phyloP scores from a whole-genome alignment of 1,140 invertebrate species.

The Aphelinus certus region DNA sequence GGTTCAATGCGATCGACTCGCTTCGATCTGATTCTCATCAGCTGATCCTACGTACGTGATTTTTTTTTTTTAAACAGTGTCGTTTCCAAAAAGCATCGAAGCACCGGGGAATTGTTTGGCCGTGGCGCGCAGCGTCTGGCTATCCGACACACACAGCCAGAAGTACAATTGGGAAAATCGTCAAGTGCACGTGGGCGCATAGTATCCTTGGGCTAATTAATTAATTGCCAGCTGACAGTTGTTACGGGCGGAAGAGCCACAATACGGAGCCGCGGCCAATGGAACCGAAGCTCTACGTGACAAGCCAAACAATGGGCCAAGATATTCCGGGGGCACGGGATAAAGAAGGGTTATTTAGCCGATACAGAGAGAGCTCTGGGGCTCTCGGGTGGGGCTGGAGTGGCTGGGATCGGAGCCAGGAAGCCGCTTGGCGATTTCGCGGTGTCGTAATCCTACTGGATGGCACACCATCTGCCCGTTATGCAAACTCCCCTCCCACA shows the following conservation, averaged over 20 bases:
- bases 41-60: no score
- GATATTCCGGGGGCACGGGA: background rate
- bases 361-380: no score
- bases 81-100: no score
- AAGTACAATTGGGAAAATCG: conserved; percentile 8
- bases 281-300: background rate
- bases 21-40: no score
- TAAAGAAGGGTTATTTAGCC: conserved; percentile 1
- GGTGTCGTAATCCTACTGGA: conserved; percentile 47
- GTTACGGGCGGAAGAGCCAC: background rate
- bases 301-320: background rate
- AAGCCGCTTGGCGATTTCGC: conserved; percentile 37
- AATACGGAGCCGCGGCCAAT: background rate
- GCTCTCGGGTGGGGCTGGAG: no score
- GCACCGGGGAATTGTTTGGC: no score
- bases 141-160: no score
- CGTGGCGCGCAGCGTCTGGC: no score
- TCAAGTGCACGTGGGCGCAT: background rate
- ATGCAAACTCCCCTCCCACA: conserved; percentile 16
- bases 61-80: no score
- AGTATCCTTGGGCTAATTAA: background rate
- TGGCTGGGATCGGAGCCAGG: background rate
- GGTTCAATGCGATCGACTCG: no score
- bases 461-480: conserved; percentile 42
- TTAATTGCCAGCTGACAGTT: conserved; percentile 11